Percentiles rank a stretch among this genome's conserved stretches.
Conservation (phyloP, 2,113 vertebrate species). For the Diadophis punctatus region DNA sequence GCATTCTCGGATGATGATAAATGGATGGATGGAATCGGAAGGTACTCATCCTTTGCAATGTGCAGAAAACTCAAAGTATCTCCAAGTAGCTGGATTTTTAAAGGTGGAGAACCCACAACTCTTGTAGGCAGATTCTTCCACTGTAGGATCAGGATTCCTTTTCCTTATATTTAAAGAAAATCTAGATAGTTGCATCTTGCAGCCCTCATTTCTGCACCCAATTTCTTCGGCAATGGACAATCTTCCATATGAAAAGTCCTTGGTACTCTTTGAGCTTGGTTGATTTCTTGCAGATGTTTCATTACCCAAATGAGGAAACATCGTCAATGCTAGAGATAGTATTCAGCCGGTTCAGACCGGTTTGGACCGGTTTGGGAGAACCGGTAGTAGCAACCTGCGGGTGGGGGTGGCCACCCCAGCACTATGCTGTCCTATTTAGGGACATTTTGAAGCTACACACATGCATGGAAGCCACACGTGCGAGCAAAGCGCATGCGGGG, state of each 20-base stretch:
- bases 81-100: background rate
- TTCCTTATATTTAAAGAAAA: background rate
- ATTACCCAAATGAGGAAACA: background rate
- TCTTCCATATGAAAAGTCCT: background rate
- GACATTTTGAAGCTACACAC: too few relatives aligned
- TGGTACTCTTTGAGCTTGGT: background rate
- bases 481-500: too few relatives aligned
- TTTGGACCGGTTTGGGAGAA: too few relatives aligned
- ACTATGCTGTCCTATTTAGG: too few relatives aligned
- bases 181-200: background rate
- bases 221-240: background rate
- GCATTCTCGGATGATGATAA: background rate
- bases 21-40: background rate
- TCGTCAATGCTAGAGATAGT: background rate
- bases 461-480: too few relatives aligned
- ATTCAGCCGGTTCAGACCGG: too few relatives aligned
- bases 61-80: background rate
- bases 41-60: background rate
- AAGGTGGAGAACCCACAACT: background rate
- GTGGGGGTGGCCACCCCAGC: too few relatives aligned
- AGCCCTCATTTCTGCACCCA: background rate
- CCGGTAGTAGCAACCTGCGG: too few relatives aligned
- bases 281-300: background rate
- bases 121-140: background rate
- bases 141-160: background rate